Base-by-base conservation (phyloP, 2,888 invertebrate genomes). In the Temnothorax ravouxi region DNA sequence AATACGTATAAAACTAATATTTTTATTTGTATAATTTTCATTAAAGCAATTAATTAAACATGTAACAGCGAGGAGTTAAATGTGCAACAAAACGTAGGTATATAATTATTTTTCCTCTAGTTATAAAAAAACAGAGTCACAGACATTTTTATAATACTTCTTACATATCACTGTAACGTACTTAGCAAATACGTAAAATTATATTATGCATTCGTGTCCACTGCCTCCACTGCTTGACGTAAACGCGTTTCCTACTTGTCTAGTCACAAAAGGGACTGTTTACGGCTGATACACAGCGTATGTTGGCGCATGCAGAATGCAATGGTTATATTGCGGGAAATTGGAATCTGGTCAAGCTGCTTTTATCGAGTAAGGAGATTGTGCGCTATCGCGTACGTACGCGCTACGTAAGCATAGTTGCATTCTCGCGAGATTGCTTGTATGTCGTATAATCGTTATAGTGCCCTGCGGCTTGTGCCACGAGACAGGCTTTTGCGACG, bases 331-430 rank as follows among this genome's bases (percentile, higher is more conserved):
- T 83, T 84, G 84, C 86, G 84, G 83, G 76, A 86, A 89, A 88
- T 89, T 85, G 88, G 83, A 80, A 88, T 88, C 83, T 74, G 80
- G 82, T 86, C 85, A 83, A 50, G 56, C 80, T 76, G 75, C 72
- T 84, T 88, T 85, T 82, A 85, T 89, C 84, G 88, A 81, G 83
- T 89, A 83, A 88, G 72, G 84, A 85, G 88, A 89, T 90, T 84
- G 88, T 66, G 72, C 61, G 79, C 79, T 75, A 77, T 69, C 80
- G 44, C 86, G 29, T 21, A 54, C 67, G 79, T n/a, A 44, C 62
- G 21, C 44, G 66, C 66, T 67, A 61, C 69, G 79, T 75, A 86
- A 84, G 67, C 80, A 81, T 69, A 44, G 66, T 54, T 21, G 44
- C 79, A 41, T 79, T 34, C 79, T 72, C 74, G 74, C 44, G 34